These are phyloP conservation scores for Pachyramphus minor DNA, from an alignment of 2,113 vertebrate genomes.

Conservation along the genomic window DNA sequence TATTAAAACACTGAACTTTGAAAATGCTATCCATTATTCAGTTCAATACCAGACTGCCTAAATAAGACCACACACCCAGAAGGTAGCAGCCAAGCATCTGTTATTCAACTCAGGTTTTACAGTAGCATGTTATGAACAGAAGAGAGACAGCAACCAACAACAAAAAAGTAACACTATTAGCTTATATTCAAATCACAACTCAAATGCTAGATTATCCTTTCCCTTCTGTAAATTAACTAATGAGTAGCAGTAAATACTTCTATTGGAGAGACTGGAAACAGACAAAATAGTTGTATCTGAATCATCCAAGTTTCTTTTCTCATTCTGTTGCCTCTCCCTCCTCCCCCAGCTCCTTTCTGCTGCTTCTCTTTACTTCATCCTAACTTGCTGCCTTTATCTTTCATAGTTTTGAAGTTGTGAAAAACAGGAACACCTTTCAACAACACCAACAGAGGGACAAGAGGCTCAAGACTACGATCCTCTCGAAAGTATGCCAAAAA, in stretches of 20 bases:
- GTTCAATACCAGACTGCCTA: neutral
- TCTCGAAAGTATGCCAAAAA: neutral
- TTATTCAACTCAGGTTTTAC: neutral
- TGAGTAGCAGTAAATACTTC: neutral
- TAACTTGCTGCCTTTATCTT: neutral
- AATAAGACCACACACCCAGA: neutral
- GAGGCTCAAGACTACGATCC: fast-evolving
- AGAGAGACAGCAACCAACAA: neutral
- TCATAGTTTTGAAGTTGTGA: neutral
- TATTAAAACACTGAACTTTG: neutral
- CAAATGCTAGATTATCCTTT: neutral
- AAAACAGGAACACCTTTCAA: neutral
- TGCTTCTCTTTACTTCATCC: neutral
- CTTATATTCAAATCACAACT: neutral
- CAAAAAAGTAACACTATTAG: neutral
- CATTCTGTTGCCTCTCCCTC: neutral
- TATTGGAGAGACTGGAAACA: neutral
- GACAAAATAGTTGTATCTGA: neutral
- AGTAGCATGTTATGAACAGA: neutral
- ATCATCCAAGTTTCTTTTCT: neutral
- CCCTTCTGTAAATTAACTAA: neutral
- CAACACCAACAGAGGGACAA: neutral
- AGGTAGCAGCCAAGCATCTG: neutral
- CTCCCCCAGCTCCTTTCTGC: neutral
- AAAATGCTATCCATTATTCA: neutral